Evolutionary conservation across 2,113 vertebrate genomes (phyloP), one percentile per base, ranked within the genome.

Genomic region (Phoenicopterus ruber): DNA sequence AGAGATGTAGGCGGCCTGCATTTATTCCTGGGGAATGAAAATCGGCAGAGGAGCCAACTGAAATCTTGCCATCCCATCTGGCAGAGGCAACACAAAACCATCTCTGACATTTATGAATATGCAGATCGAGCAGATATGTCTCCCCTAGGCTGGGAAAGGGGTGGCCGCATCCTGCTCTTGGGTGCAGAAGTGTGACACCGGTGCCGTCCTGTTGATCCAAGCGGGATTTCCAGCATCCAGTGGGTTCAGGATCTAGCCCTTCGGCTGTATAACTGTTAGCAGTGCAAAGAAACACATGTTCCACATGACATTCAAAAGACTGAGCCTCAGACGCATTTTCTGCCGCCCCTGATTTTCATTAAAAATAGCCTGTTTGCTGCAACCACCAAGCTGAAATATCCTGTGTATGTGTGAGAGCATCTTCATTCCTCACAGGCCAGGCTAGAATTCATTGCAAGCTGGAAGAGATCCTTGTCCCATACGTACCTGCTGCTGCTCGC

Each of bases 51-150:
- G 11, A 95, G 62, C 79, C 87, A 67, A 66, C 87, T 96, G 91
- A 96, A 97, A 91, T 38, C 62, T 67, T 94, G 91, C 94, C 89
- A 95, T 73, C 79, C 84, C 74, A 59, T 83, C 91, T 93, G 94
- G 86, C 94, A 96, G 71, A 31, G 42, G 54, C 66, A 86, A 58
- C 0, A 0, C 42, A 55, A 71, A 95, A 4, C 84, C 50, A 42
- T 17, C 58, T 46, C 80, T 89, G 93, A 83, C 71, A 83, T 91
- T 95, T 90, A 38, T 62, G 78, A 73, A 83, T 55, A 4, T 63
- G 50, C 66, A 77, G 47, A 34, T 29, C 3, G 21, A 58, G 71
- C 13, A 73, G 58, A 32, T 16, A 24, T 1, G 1, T 55, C 54
- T 88, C 24, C 66, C 46, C 38, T 42, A 0, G 7, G 49, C 84